A percentile compares a stretch with the other conserved stretches of the same genome.
phyloP scores from a whole-genome alignment of 2,888 invertebrate genomes.

The Agrilus mali region DNA sequence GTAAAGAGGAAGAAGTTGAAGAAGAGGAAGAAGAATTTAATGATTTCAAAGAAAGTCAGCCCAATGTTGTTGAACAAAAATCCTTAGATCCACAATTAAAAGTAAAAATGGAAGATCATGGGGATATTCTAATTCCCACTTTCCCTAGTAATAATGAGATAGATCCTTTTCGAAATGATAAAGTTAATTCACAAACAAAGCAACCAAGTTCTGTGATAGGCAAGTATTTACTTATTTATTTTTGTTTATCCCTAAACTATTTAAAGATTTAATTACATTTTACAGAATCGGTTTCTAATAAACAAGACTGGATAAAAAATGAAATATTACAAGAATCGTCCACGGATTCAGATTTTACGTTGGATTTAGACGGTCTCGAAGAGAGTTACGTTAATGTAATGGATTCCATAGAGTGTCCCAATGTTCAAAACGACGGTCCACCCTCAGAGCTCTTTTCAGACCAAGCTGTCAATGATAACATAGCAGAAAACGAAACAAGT shows the following conservation, averaged over 20 bases:
- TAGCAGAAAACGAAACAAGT: background rate
- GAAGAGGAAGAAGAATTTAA: background rate
- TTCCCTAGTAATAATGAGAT: background rate
- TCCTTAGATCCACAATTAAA: background rate
- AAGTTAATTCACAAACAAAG: no score
- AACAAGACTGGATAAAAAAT: background rate
- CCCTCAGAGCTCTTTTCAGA: background rate
- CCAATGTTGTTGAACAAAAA: background rate
- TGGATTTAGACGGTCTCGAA: no score
- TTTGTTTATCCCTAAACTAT: no score
- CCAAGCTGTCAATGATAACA: background rate
- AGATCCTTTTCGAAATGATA: background rate
- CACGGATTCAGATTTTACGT: no score
- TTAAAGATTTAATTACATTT: no score
- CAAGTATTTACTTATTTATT: no score
- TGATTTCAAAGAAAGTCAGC: no score
- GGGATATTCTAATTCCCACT: slow-evolving; percentile 1
- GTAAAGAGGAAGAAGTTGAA: background rate
- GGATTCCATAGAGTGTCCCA: no score
- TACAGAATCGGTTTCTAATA: background rate
- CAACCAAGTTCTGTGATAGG: no score
- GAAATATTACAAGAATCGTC: no score
- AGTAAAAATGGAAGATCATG: background rate
- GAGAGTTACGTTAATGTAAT: no score
- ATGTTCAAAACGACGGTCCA: no score